Percentiles rank a stretch among this genome's conserved stretches.
These are phyloP conservation scores for Delichon dasypus DNA, from an alignment of 2,797 vertebrate species.

Conservation along the genomic window DNA sequence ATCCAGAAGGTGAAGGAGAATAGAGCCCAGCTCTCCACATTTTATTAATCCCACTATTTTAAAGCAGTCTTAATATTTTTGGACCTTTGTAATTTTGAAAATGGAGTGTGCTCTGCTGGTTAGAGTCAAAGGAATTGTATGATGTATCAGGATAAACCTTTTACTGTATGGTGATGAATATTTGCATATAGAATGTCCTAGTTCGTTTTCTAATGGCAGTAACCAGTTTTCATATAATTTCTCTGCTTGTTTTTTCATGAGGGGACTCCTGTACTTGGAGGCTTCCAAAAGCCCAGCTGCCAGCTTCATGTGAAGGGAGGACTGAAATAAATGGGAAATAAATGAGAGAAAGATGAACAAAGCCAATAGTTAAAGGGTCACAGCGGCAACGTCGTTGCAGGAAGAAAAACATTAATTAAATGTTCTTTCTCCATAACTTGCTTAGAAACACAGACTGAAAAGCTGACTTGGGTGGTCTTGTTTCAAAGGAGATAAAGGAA, in stretches of 20 bases:
- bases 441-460: constrained; percentile 35
- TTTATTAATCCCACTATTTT: not conserved
- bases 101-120: rapidly evolving
- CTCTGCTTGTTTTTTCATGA: not conserved
- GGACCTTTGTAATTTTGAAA: not conserved
- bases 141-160: not conserved
- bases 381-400: not conserved
- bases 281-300: not conserved
- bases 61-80: not conserved
- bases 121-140: not conserved
- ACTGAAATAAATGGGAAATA: constrained; percentile 35
- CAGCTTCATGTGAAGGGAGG: not conserved
- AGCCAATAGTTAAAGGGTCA: constrained; percentile 8
- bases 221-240: not conserved
- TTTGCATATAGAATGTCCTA: not conserved
- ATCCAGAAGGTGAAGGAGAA: not conserved
- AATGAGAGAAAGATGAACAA: constrained; percentile 28
- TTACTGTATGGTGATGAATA: not conserved
- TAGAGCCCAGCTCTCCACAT: not conserved
- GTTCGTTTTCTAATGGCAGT: not conserved
- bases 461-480: constrained; percentile 43
- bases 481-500: constrained; percentile 14
- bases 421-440: constrained; percentile 11
- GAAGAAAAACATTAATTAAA: constrained; percentile 22
- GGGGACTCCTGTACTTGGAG: not conserved